Conservation (phyloP, 2,113 vertebrate genomes). For the Zingel zingel region DNA sequence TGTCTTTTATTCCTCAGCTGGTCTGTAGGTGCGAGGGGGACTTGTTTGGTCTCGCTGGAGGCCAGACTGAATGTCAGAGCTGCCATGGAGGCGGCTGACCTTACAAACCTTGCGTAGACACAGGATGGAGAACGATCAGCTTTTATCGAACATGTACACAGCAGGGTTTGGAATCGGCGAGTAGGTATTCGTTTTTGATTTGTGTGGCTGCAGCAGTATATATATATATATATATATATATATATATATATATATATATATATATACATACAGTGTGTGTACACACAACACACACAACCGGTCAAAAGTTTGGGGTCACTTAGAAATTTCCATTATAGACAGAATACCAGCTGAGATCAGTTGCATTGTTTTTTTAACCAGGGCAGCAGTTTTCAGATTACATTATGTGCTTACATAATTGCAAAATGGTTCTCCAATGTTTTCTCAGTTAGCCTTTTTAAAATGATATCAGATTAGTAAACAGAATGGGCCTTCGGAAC, state of each 20-base stretch:
- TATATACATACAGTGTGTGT: no score
- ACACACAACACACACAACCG: no score
- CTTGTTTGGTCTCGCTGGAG: conserved; percentile 61
- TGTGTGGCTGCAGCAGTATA: not conserved
- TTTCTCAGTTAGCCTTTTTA: no score
- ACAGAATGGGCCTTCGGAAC: no score
- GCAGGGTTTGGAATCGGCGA: conserved; percentile 34
- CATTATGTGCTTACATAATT: no score
- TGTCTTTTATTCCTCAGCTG: conserved; percentile 53
- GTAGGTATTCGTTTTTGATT: conserved; percentile 36
- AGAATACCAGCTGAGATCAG: no score
- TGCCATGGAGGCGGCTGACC: conserved; percentile 68
- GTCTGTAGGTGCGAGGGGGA: conserved; percentile 50
- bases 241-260: not conserved
- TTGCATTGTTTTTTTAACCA: no score
- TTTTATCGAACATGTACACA: conserved; percentile 54
- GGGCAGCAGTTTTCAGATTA: no score
- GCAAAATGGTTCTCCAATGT: no score
- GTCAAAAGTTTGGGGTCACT: no score
- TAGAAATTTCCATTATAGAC: no score
- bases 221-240: not conserved
- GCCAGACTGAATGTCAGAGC: conserved; percentile 75
- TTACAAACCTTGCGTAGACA: conserved; percentile 62
- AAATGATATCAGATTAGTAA: no score
- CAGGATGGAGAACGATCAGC: conserved; percentile 48